Conservation (phyloP, 1,140 invertebrate genomes). For the Caenorhabditis brenneri region DNA sequence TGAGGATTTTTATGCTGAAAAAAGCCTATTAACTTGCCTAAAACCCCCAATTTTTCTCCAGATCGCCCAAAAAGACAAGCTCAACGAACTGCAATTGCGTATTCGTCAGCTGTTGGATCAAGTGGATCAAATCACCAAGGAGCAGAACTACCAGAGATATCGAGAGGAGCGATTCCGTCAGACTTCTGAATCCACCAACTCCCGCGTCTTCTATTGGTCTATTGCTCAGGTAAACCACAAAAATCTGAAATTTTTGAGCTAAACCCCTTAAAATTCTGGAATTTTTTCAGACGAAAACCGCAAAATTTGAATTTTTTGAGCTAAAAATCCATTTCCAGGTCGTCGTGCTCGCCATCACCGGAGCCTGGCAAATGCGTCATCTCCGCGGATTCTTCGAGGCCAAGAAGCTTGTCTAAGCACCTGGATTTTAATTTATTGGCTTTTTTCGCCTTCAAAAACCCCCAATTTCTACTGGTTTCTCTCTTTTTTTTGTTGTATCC, state of each 20-base stretch:
- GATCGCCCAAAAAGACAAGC: constrained; percentile 95
- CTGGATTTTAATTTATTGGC: too few relatives aligned
- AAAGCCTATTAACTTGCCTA: neutral
- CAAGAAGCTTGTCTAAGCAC: constrained; percentile 97
- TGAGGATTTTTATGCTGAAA: too few relatives aligned
- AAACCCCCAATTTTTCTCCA: constrained; percentile 67
- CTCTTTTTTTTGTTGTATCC: neutral
- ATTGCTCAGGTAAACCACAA: constrained; percentile 73
- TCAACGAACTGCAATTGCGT: constrained; percentile 91
- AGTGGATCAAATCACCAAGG: constrained; percentile 97
- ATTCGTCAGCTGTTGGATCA: constrained; percentile 94
- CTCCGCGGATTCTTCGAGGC: constrained; percentile 99
- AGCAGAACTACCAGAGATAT: constrained; percentile 98
- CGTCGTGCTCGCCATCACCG: constrained; percentile 85
- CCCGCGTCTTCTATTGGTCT: constrained; percentile 96
- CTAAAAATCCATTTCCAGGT: constrained; percentile 77
- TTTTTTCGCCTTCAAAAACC: neutral
- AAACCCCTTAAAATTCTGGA: neutral
- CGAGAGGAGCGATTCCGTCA: constrained; percentile 94
- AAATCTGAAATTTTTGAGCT: neutral
- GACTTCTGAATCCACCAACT: constrained; percentile 96
- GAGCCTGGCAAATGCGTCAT: constrained; percentile 98
- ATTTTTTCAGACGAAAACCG: neutral
- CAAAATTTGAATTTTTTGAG: neutral
- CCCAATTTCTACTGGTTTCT: constrained; percentile 14